Evolutionary conservation across 2,797 vertebrate species (phyloP), one percentile per base, ranked within the genome.

Genomic region (Phoxinus dragarum): DNA sequence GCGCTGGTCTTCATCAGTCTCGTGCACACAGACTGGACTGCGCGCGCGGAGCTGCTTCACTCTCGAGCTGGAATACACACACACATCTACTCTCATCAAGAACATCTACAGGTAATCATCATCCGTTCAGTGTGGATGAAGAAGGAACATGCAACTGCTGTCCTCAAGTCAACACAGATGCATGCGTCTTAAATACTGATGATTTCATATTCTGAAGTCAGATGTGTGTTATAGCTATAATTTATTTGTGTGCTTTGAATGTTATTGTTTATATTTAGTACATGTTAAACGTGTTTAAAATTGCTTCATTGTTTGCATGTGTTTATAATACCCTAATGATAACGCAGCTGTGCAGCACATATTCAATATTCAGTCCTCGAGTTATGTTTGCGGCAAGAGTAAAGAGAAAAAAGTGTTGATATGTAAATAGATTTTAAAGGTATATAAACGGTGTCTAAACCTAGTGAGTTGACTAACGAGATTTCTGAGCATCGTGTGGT

Each of bases 31-130:
- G n/a, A 5, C 80, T 34, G 64, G 1, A 19, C 34, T 34, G 23
- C 0, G 11, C 38, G 34, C 0, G 11, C 38, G 34, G 47, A 59
- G 12, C 80, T 59, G 67, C 49, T 71, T 81, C 42, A 49, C 27
- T 64, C 54, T 61, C 52, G 14, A 67, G 81, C 81, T 83, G 80
- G 49, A 71, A 56, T 38, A 49, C 19, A 38, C 44, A 56, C 27
- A 27, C 14, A 66, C 7, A 64, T 38, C 10, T 6, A 16, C 19
- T 76, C 72, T 64, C 31, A 52, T 52, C 80, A 44, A n/a, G 9
- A 47, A 34, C 11, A 73, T 23, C 42, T 61, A 36, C 69, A 47
- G 81, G 81, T 83, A 76, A 83, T n/a, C 1, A 49, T 66, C 42
- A 6, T 17, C 14, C 5, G 40, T n/a, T 77, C 12, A 16, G 0